Evolutionary conservation across 2,888 invertebrate genomes (phyloP).

Genomic region (Synanthedon andrenaeformis): DNA sequence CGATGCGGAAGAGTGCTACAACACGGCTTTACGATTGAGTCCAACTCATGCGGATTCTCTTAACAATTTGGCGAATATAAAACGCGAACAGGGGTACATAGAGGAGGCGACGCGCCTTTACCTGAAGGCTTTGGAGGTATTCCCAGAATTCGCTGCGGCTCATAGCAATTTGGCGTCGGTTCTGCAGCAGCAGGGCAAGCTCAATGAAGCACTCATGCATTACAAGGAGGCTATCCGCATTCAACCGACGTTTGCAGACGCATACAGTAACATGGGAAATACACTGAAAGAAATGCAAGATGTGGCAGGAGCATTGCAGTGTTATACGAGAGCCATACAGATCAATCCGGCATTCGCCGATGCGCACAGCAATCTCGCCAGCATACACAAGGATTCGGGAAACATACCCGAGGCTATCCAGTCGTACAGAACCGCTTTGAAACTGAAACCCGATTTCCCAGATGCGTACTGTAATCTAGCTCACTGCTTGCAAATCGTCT

Average conservation of each 20-base stretch:
- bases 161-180: constrained; percentile 99
- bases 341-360: constrained; percentile 99
- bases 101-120: constrained; percentile 98
- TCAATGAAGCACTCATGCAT: constrained; percentile 97
- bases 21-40: constrained; percentile 93
- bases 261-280: constrained; percentile 99
- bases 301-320: constrained; percentile 95
- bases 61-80: constrained; percentile 98
- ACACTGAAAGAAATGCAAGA: constrained; percentile 99
- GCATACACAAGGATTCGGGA: constrained; percentile 99
- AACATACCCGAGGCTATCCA: constrained; percentile 99
- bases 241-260: constrained; percentile 99
- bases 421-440: constrained; percentile 96
- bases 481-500: constrained; percentile 98
- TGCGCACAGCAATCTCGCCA: constrained; percentile 98
- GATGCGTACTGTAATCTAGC: constrained; percentile 99
- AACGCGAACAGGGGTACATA: constrained; percentile 97
- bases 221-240: constrained; percentile 99
- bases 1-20: constrained; percentile 98
- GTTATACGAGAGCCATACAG: constrained; percentile 98
- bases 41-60: constrained; percentile 98
- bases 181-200: constrained; percentile 96
- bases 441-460: constrained; percentile 98
- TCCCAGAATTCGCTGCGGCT: constrained; percentile 99
- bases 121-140: constrained; percentile 91